Evolutionary conservation across 1,140 invertebrate species (phyloP).

Genomic region (Pseudomyrmex sp.): DNA sequence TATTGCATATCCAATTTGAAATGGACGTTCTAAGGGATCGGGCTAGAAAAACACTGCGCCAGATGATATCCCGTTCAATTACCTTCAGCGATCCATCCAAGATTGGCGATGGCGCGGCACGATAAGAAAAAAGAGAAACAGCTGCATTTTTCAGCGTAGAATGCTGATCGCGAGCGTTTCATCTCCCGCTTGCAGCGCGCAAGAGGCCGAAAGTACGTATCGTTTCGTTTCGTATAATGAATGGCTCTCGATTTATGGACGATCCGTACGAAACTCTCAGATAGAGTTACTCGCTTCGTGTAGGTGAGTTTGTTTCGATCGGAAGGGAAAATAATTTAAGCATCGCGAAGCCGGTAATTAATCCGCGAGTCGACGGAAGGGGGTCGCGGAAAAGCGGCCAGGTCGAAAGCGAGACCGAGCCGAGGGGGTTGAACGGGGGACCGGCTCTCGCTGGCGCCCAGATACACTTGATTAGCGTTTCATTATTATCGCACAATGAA

Average conservation of each 20-base stretch:
- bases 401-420: neutral
- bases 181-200: constrained; percentile 42
- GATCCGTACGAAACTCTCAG: constrained; percentile 39
- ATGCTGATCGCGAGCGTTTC: constrained; percentile 49
- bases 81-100: constrained; percentile 56
- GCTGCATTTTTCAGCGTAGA: constrained; percentile 48
- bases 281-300: constrained; percentile 50
- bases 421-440: too few species aligned
- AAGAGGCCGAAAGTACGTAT: constrained; percentile 48
- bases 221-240: constrained; percentile 53
- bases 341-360: constrained; percentile 56
- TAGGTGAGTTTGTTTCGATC: constrained; percentile 59
- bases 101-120: constrained; percentile 54
- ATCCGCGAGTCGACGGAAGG: constrained; percentile 35
- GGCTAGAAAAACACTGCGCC: constrained; percentile 19
- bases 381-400: constrained; percentile 23
- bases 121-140: constrained; percentile 55
- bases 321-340: constrained; percentile 58
- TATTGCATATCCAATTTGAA: constrained; percentile 27
- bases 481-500: constrained; percentile 70
- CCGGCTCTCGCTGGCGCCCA: constrained; percentile 52
- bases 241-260: constrained; percentile 57
- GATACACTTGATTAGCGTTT: constrained; percentile 68
- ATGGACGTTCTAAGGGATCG: constrained; percentile 37
- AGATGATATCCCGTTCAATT: constrained; percentile 49